Evolutionary conservation across 2,113 vertebrate genomes (phyloP).

Genomic region (Hystrix brachyura): DNA sequence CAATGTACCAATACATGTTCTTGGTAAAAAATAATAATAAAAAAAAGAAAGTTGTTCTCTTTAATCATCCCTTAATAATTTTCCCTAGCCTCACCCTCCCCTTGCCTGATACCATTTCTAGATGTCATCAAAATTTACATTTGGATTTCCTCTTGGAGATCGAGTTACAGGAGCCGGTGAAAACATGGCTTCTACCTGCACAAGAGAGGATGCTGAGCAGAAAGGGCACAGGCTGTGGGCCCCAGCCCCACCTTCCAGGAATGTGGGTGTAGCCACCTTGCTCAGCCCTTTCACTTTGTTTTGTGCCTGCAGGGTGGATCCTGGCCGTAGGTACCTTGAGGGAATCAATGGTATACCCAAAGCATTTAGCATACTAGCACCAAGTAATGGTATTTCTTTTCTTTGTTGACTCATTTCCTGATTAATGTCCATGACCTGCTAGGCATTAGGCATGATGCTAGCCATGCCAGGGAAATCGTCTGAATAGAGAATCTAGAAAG

Average conservation of each 20-base stretch:
- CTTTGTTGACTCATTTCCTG: neutral
- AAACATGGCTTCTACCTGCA: neutral
- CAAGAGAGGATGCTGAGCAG: neutral
- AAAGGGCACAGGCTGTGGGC: neutral
- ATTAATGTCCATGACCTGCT: too few species aligned
- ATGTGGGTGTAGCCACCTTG: neutral
- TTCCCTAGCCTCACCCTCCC: neutral
- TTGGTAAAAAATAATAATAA: too few species aligned
- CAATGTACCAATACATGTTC: too few species aligned
- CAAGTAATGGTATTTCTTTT: neutral
- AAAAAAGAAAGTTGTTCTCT: neutral
- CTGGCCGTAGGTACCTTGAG: neutral
- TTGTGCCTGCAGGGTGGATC: fast-evolving
- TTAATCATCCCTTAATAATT: neutral
- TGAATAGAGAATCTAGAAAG: neutral
- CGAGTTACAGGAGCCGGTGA: neutral
- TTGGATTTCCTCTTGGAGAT: neutral
- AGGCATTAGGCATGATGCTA: neutral
- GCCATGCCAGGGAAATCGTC: neutral
- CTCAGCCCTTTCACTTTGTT: neutral
- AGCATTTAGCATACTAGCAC: fast-evolving
- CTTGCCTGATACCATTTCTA: neutral
- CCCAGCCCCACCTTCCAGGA: neutral
- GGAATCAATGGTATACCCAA: neutral
- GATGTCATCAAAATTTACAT: neutral